Evolutionary conservation across 2,113 vertebrate species (phyloP).

Genomic region (Polyodon spathula): DNA sequence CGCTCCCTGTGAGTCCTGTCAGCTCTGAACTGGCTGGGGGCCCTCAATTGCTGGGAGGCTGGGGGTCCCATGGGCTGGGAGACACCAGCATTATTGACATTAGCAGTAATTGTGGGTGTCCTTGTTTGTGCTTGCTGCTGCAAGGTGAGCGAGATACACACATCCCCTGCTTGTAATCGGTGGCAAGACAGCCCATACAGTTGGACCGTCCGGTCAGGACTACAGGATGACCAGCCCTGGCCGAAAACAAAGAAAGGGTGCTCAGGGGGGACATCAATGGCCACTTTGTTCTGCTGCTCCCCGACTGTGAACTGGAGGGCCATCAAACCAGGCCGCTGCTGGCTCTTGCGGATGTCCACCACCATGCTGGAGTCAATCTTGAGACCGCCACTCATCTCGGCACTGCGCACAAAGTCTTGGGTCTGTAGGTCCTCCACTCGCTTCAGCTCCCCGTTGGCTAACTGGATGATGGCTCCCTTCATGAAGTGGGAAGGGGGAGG

Average conservation of each 20-base stretch:
- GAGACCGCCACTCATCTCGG: slow-evolving; percentile 84
- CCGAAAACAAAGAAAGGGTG: slow-evolving; percentile 97
- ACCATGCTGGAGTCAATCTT: slow-evolving; percentile 97
- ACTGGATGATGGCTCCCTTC: slow-evolving; percentile 96
- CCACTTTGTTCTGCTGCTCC: slow-evolving; percentile 95
- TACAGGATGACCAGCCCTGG: slow-evolving; percentile 96
- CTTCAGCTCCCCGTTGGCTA: slow-evolving; percentile 93
- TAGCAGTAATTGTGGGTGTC: slow-evolving; percentile 40
- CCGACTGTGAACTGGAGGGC: slow-evolving; percentile 88
- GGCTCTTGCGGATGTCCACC: slow-evolving; percentile 85
- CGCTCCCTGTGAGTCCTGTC: slow-evolving; percentile 56
- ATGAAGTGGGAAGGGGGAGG: slow-evolving; percentile 89
- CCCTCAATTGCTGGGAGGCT: slow-evolving; percentile 53
- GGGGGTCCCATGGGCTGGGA: slow-evolving; percentile 71
- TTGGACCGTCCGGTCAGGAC: slow-evolving; percentile 79
- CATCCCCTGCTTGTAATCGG: slow-evolving; percentile 86
- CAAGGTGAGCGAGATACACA: slow-evolving; percentile 91
- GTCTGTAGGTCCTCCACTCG: slow-evolving; percentile 94
- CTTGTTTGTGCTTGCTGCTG: slow-evolving; percentile 60
- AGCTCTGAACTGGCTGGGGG: slow-evolving; percentile 60
- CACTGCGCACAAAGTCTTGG: slow-evolving; percentile 94
- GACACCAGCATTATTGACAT: slow-evolving; percentile 44
- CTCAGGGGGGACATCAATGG: slow-evolving; percentile 90
- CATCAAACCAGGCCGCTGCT: slow-evolving; percentile 79
- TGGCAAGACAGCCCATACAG: slow-evolving; percentile 87